These are phyloP conservation scores for Ptyas mucosa DNA, from an alignment of 2,113 vertebrate genomes.

Conservation along the genomic window DNA sequence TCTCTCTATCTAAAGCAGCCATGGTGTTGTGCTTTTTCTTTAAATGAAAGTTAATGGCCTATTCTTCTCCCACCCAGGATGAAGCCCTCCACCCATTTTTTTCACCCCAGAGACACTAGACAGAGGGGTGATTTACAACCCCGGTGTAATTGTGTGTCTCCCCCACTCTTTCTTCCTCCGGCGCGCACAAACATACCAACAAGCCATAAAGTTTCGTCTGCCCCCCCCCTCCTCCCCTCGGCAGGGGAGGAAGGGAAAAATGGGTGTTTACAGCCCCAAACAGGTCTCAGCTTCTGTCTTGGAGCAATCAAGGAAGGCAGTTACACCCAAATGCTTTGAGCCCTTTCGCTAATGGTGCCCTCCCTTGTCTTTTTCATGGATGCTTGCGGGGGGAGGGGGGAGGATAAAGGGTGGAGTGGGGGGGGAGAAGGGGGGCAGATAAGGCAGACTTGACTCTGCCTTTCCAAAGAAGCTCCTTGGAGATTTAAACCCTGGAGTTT, in stretches of 20 bases:
- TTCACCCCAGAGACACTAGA: not conserved
- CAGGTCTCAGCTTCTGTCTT: slow-evolving; percentile 76
- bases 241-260: slow-evolving; percentile 16
- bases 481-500: not conserved
- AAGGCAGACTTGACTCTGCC: slow-evolving; percentile 35
- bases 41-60: slow-evolving; percentile 35
- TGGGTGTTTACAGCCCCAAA: slow-evolving; percentile 69
- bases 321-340: slow-evolving; percentile 75
- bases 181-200: slow-evolving; percentile 58
- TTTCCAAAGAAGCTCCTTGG: slow-evolving; percentile 33
- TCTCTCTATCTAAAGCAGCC: slow-evolving; percentile 14
- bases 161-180: not conserved
- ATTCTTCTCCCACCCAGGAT: not conserved
- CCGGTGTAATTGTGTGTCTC: slow-evolving; percentile 41
- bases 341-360: slow-evolving; percentile 73
- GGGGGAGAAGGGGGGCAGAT: not conserved
- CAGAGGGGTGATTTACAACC: slow-evolving; percentile 60
- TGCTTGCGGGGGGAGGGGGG: not conserved
- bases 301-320: slow-evolving; percentile 75
- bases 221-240: slow-evolving; percentile 34
- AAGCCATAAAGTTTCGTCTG: slow-evolving; percentile 68
- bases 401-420: not conserved
- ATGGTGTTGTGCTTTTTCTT: slow-evolving; percentile 9
- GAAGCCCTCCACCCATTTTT: slow-evolving; percentile 38
- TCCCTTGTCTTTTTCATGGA: slow-evolving; percentile 67